phyloP scores from a whole-genome alignment of 23 tunicate species.

The Styela clava region DNA sequence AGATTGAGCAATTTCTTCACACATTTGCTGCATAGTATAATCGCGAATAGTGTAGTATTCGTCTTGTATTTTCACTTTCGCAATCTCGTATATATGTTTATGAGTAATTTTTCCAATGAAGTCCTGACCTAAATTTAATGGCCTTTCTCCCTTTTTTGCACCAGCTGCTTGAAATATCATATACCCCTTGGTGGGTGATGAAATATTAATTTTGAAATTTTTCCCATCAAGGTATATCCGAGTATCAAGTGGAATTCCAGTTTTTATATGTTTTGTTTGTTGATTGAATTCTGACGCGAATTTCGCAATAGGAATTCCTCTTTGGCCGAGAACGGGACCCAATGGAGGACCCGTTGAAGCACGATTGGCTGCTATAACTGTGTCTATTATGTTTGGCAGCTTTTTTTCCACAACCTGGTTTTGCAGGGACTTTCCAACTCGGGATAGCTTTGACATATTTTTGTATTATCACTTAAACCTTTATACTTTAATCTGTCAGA shows the following conservation, averaged over 20 bases:
- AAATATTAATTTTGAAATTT: slow-evolving; percentile 56
- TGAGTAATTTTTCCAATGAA: slow-evolving; percentile 62
- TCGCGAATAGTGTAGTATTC: slow-evolving; percentile 62
- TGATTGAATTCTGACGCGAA: slow-evolving; percentile 83
- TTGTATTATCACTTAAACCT: no score
- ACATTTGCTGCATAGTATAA: slow-evolving; percentile 52
- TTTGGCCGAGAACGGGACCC: slow-evolving; percentile 63
- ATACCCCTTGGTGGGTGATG: slow-evolving; percentile 43
- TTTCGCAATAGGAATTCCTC: slow-evolving; percentile 80
- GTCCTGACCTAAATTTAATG: slow-evolving; percentile 1
- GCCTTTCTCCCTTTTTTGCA: slow-evolving; percentile 31
- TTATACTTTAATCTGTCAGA: no score
- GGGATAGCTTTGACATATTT: slow-evolving; percentile 63
- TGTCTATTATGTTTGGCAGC: slow-evolving; percentile 47
- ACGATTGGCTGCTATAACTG: slow-evolving; percentile 42
- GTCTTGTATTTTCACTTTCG: slow-evolving; percentile 68
- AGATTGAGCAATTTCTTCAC: slow-evolving; percentile 35
- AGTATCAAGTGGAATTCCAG: slow-evolving; percentile 66
- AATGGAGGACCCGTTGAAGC: slow-evolving; percentile 78
- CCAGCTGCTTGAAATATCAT: slow-evolving; percentile 90
- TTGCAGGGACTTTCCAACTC: slow-evolving; percentile 30
- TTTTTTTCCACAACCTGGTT: slow-evolving; percentile 38
- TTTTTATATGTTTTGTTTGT: slow-evolving; percentile 54
- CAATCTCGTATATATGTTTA: slow-evolving; percentile 91
- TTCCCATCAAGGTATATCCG: slow-evolving; percentile 78